These are phyloP conservation scores for Polypterus senegalus DNA, from an alignment of 2,113 vertebrate genomes.

Conservation along the genomic window DNA sequence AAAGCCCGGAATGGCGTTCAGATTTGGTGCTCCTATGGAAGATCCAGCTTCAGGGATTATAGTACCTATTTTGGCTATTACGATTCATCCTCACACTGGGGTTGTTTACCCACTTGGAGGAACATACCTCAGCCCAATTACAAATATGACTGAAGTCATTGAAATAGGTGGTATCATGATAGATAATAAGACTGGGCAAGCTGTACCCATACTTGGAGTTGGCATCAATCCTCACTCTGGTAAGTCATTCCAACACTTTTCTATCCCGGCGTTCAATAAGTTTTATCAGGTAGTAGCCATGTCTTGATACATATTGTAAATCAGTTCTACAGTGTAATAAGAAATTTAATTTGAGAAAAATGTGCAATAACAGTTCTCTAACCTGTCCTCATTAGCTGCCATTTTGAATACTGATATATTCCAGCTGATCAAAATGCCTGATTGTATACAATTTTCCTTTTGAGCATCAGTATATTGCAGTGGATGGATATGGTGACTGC, in stretches of 20 bases:
- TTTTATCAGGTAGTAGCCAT: no score
- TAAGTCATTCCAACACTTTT: slow-evolving; percentile 25
- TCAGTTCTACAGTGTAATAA: no score
- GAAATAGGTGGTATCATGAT: slow-evolving; percentile 67
- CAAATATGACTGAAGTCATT: slow-evolving; percentile 51
- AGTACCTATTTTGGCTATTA: slow-evolving; percentile 71
- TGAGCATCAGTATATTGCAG: no score
- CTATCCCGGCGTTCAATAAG: no score
- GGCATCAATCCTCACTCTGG: slow-evolving; percentile 60
- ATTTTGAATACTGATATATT: no score
- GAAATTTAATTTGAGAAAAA: no score
- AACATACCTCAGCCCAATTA: slow-evolving; percentile 60
- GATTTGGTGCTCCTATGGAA: slow-evolving; percentile 56
- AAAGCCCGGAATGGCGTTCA: slow-evolving; percentile 41
- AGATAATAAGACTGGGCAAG: slow-evolving; percentile 45
- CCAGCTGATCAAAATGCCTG: no score
- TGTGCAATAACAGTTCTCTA: no score
- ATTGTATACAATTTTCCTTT: no score
- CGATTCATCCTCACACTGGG: slow-evolving; percentile 61
- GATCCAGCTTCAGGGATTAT: slow-evolving; percentile 60
- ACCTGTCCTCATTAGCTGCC: no score
- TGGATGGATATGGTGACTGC: no score
- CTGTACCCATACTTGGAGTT: slow-evolving; percentile 61
- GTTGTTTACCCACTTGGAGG: slow-evolving; percentile 64
- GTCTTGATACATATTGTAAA: no score